These are phyloP conservation scores for Agriopis leucophaearia DNA, from an alignment of 2,888 invertebrate genomes.

Conservation along the genomic window DNA sequence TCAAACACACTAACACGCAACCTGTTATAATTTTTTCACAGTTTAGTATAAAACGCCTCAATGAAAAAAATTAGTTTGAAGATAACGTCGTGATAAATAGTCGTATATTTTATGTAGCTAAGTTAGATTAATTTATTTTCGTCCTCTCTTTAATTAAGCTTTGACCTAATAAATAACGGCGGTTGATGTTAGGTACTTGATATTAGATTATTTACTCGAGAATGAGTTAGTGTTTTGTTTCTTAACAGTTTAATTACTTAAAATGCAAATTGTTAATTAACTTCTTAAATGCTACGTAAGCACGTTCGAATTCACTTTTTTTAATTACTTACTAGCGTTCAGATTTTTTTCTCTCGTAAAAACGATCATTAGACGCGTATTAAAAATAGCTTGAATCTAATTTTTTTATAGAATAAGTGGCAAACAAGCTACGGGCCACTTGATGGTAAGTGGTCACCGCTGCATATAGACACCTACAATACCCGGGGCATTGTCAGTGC, in stretches of 20 bases:
- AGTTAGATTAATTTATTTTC: constrained; percentile 8
- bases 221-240: neutral
- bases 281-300: neutral
- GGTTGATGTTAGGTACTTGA: neutral
- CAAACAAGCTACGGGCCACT: too few species aligned
- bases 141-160: constrained; percentile 11
- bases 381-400: too few species aligned
- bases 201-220: neutral
- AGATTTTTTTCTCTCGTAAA: too few species aligned
- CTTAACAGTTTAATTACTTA: neutral
- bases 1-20: too few species aligned
- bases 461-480: too few species aligned
- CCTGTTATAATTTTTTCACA: neutral
- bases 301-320: too few species aligned
- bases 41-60: neutral
- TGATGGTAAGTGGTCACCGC: too few species aligned
- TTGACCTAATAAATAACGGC: constrained; percentile 16
- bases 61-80: neutral
- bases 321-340: too few species aligned
- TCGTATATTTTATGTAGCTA: neutral
- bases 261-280: neutral
- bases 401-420: too few species aligned
- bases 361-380: too few species aligned
- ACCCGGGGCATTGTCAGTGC: too few species aligned
- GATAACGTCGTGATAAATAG: neutral